Conservation (phyloP, 1,140 invertebrate species). For the Ceratina japonica region DNA sequence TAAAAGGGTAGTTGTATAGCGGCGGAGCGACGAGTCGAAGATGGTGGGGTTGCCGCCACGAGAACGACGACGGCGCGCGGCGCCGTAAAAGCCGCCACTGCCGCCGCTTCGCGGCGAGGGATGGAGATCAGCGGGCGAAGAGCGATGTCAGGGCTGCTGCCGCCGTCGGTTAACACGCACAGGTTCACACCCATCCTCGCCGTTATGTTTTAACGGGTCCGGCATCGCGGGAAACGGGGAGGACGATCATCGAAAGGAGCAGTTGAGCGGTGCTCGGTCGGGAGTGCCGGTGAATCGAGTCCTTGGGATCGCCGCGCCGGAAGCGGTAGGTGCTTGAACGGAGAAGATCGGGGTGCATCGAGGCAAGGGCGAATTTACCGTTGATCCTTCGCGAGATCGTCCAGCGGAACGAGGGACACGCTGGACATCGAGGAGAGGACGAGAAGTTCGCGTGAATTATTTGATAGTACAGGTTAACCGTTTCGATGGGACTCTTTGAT, state of each 20-base stretch:
- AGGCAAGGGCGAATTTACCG: neutral
- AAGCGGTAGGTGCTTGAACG: neutral
- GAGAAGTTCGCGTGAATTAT: neutral
- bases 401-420: neutral
- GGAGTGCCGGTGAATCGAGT: conserved; percentile 23
- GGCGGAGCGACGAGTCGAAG: conserved; percentile 13
- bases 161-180: conserved; percentile 60
- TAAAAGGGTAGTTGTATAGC: neutral
- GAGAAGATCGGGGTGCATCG: conserved; percentile 1
- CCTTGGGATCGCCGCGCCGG: neutral
- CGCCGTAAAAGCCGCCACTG: conserved; percentile 44
- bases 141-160: conserved; percentile 59
- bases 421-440: neutral
- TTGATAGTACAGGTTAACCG: neutral
- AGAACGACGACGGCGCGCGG: conserved; percentile 48
- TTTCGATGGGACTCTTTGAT: conserved; percentile 4
- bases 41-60: conserved; percentile 50
- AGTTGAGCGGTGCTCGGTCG: too few species aligned
- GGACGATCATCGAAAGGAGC: neutral
- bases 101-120: conserved; percentile 58
- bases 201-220: conserved; percentile 8
- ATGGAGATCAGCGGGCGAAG: conserved; percentile 33
- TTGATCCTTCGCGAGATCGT: neutral
- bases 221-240: conserved; percentile 41
- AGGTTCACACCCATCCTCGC: conserved; percentile 62